Conservation (phyloP, 2,797 vertebrate genomes). For the Oreochromis grahami region DNA sequence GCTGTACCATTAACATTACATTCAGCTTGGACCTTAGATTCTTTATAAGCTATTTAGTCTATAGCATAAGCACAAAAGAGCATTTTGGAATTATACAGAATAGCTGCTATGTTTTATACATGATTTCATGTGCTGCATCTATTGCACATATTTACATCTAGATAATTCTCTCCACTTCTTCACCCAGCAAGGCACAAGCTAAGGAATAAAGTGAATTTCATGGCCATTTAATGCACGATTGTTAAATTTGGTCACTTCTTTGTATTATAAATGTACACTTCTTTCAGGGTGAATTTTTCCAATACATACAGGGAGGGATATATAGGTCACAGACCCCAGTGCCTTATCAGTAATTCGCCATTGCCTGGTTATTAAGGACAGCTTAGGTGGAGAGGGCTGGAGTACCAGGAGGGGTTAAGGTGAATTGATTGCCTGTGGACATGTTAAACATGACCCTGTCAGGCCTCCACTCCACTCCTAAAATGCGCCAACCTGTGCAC, state of each 20-base stretch:
- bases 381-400: slow-evolving; percentile 82
- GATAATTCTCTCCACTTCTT: neutral
- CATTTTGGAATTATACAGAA: neutral
- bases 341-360: slow-evolving; percentile 85
- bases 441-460: slow-evolving; percentile 87
- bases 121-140: neutral
- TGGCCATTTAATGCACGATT: slow-evolving; percentile 49
- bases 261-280: slow-evolving; percentile 77
- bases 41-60: neutral
- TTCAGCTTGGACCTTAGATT: neutral
- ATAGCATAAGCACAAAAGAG: neutral
- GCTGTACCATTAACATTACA: neutral
- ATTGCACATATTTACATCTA: neutral
- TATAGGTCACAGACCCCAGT: slow-evolving; percentile 82
- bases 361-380: slow-evolving; percentile 86
- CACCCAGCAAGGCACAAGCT: neutral
- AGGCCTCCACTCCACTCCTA: slow-evolving; percentile 77
- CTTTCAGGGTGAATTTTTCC: slow-evolving; percentile 72
- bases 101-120: neutral
- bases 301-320: slow-evolving; percentile 77
- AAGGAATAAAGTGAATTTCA: slow-evolving; percentile 55
- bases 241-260: slow-evolving; percentile 75
- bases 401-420: slow-evolving; percentile 83
- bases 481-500: slow-evolving; percentile 78
- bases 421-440: slow-evolving; percentile 88